Base-by-base conservation (phyloP, 2,888 invertebrate genomes). In the Napeogenes sylphis region DNA sequence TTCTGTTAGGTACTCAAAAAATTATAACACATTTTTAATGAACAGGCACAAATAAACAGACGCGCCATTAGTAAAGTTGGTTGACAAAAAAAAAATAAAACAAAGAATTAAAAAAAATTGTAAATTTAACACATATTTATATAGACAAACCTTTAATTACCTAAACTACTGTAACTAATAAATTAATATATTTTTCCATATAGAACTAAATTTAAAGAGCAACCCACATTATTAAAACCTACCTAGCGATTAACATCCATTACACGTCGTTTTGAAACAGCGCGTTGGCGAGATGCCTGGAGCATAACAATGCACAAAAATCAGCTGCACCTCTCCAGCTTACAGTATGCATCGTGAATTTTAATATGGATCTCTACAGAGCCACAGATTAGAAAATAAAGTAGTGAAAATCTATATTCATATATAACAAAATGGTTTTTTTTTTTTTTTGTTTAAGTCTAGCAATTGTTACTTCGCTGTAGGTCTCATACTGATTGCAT, bases 291-390 rank as follows among this genome's bases (percentile, higher is more conserved):
- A 14, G 45, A 67, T 67, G 73, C 71, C 73, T 73, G 66, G 68
- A 56, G 70, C 66, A 66, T 70, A 72, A 73, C 74, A 73, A 73
- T 73, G 72, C 71, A 71, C 70, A 70, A 71, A 73, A 75, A 75
- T 74, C 73, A 71, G 69, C 71, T 73, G 73, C 73, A 72, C 73
- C 71, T 69, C 67, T 63, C 63, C 63, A 66, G 66, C 65, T 68
- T 71, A 66, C 68, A 62, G 63, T 62, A 61, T 70, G 64, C 66
- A 66, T 61, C 66, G 68, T 70, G 76, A 73, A 75, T 76, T 74
- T 75, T 74, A 75, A 75, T 73, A 68, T 64, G 45, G 64, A 58
- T 54, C 62, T 14, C 30, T 51, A 30, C 3, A 51, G 51, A 12
- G 2, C n/a, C 30, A 21, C 51, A 51, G 51, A 30, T 51, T 21